phyloP scores from a whole-genome alignment of 2,888 invertebrate genomes.

The Hypselothyrea guttata region DNA sequence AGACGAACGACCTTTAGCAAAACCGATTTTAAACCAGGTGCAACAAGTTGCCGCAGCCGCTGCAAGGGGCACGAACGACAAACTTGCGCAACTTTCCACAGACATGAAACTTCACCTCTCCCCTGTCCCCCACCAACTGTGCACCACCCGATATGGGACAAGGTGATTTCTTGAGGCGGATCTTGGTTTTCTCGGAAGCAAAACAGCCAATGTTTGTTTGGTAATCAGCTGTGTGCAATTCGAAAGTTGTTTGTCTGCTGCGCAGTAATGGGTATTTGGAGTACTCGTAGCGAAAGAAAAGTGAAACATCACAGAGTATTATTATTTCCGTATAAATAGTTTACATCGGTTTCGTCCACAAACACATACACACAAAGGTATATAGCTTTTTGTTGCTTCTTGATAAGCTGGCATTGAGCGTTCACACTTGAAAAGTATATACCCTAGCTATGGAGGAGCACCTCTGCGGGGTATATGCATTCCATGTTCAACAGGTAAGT shows the following conservation, averaged over 20 bases:
- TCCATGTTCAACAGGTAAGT: no score
- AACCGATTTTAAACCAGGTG: no score
- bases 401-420: slow-evolving; percentile 51
- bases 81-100: slow-evolving; percentile 51
- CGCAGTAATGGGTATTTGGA: no score
- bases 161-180: slow-evolving; percentile 70
- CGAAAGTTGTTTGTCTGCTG: slow-evolving; percentile 50
- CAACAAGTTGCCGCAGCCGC: slow-evolving; percentile 68
- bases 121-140: slow-evolving; percentile 2
- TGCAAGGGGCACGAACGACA: no score
- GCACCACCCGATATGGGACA: slow-evolving; percentile 61
- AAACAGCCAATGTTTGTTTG: slow-evolving; percentile 21
- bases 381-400: slow-evolving; percentile 28
- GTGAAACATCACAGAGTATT: no score
- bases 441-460: slow-evolving; percentile 27
- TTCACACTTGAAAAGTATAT: slow-evolving; percentile 21
- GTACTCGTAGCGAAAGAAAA: no score
- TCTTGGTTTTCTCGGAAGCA: slow-evolving; percentile 33
- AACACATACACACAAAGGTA: slow-evolving; percentile 3
- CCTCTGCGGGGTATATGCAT: no score
- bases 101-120: slow-evolving; percentile 31
- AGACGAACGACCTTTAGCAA: no score
- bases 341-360: not conserved
- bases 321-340: no score
- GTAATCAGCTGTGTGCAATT: slow-evolving; percentile 30